These are phyloP conservation scores for Acestrorhynchus altus DNA, from an alignment of 2,797 vertebrate species.

Conservation along the genomic window DNA sequence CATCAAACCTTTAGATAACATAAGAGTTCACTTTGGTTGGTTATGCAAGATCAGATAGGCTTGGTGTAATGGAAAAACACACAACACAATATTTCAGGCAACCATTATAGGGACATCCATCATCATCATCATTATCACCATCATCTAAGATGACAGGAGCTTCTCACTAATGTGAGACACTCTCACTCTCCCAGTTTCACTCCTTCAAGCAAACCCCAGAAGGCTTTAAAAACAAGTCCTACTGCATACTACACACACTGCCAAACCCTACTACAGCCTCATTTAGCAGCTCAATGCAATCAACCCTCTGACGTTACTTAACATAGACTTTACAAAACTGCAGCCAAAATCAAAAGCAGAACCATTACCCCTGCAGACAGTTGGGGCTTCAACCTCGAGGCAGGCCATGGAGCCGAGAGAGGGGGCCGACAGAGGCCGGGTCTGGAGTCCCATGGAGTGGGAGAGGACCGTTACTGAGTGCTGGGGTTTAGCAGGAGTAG, in stretches of 20 bases:
- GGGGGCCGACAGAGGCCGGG: slow-evolving; percentile 67
- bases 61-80: not conserved
- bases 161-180: not conserved
- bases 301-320: not conserved
- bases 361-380: slow-evolving; percentile 73
- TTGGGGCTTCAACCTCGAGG: slow-evolving; percentile 78
- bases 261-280: slow-evolving; percentile 57
- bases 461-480: slow-evolving; percentile 48
- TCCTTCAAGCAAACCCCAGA: slow-evolving; percentile 54
- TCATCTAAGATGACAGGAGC: not conserved
- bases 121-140: not conserved
- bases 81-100: not conserved
- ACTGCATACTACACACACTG: slow-evolving; percentile 48
- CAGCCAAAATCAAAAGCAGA: slow-evolving; percentile 1
- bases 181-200: too few species aligned
- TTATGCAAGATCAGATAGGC: not conserved
- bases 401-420: slow-evolving; percentile 76
- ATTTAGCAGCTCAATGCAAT: not conserved
- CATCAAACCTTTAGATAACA: slow-evolving; percentile 30
- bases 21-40: not conserved
- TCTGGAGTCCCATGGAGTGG: slow-evolving; percentile 79
- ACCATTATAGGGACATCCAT: not conserved
- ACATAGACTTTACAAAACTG: not conserved
- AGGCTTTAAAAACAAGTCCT: slow-evolving; percentile 40
- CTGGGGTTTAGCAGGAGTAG: slow-evolving; percentile 59